phyloP scores from a whole-genome alignment of 2,797 vertebrate species.

The Cheirogaleus major region DNA sequence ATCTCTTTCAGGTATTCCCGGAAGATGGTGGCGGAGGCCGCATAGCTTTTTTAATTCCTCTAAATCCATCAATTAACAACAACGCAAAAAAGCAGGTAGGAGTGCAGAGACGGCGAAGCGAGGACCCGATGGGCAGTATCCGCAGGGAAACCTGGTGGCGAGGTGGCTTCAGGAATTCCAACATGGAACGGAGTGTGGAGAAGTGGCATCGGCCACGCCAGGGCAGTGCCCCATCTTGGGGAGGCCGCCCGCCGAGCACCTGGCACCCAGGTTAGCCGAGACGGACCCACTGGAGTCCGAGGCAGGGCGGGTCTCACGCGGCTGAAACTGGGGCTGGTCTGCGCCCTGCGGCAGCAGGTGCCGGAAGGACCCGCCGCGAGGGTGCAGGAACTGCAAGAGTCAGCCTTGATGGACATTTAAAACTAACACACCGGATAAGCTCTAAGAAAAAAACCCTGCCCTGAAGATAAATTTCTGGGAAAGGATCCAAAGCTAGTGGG shows the following conservation, averaged over 20 bases:
- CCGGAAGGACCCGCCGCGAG: neutral
- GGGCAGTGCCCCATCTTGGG: accelerated
- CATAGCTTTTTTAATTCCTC: neutral
- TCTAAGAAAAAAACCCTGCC: neutral
- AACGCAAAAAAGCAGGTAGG: neutral
- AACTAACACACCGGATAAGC: neutral
- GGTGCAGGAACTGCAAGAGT: accelerated
- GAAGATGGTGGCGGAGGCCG: neutral
- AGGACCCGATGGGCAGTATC: neutral
- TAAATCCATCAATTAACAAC: neutral
- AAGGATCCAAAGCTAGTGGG: neutral
- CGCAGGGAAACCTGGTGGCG: neutral
- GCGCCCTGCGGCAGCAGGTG: accelerated
- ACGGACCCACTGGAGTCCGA: neutral
- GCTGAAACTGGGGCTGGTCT: too few species aligned
- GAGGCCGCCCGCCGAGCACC: neutral
- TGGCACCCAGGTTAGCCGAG: neutral
- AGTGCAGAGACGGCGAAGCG: neutral
- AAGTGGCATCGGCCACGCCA: neutral
- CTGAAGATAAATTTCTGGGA: neutral
- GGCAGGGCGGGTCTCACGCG: neutral
- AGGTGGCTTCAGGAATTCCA: neutral
- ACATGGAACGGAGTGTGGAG: too few species aligned
- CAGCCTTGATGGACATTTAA: neutral
- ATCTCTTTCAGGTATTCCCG: neutral